Evolutionary conservation across 2,888 invertebrate species (phyloP).

Genomic region (Terebella lapidaria): DNA sequence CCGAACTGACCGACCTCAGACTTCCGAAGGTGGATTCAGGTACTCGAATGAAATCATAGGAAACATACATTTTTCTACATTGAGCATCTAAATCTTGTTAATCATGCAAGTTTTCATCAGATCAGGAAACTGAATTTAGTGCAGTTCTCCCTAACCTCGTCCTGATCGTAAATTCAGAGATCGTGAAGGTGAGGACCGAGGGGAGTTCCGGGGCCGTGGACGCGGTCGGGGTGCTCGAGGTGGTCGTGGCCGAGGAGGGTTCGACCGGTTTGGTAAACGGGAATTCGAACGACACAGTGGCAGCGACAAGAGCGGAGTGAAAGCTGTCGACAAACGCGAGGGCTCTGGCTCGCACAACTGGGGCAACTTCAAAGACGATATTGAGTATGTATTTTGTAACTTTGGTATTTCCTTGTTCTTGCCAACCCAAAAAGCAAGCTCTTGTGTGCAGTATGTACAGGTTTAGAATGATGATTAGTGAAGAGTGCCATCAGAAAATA

Average conservation of each 20-base stretch:
- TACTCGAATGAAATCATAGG: background rate
- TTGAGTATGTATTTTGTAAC: slow-evolving; percentile 62
- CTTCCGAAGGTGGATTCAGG: background rate
- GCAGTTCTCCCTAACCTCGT: too few species aligned
- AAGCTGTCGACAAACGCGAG: slow-evolving; percentile 88
- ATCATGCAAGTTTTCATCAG: background rate
- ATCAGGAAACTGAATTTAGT: background rate
- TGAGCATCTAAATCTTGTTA: background rate
- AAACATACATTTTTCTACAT: background rate
- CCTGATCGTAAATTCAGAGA: too few species aligned
- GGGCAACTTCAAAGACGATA: slow-evolving; percentile 88
- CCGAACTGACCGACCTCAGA: background rate
- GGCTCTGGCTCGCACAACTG: slow-evolving; percentile 93
- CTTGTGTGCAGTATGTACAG: too few species aligned
- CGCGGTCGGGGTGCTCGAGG: background rate
- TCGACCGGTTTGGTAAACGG: slow-evolving; percentile 69
- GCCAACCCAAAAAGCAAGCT: too few species aligned
- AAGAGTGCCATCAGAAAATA: too few species aligned
- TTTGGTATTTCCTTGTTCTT: too few species aligned
- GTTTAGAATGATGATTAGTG: too few species aligned
- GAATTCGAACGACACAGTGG: slow-evolving; percentile 94
- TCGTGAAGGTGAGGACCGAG: background rate
- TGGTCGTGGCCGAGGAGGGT: background rate
- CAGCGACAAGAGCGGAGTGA: slow-evolving; percentile 83
- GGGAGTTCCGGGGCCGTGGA: background rate